Percentiles rank a stretch among this genome's conserved stretches.
Evolutionary conservation across 2,888 invertebrate genomes (phyloP).

Genomic region (Pollenia amentaria): DNA sequence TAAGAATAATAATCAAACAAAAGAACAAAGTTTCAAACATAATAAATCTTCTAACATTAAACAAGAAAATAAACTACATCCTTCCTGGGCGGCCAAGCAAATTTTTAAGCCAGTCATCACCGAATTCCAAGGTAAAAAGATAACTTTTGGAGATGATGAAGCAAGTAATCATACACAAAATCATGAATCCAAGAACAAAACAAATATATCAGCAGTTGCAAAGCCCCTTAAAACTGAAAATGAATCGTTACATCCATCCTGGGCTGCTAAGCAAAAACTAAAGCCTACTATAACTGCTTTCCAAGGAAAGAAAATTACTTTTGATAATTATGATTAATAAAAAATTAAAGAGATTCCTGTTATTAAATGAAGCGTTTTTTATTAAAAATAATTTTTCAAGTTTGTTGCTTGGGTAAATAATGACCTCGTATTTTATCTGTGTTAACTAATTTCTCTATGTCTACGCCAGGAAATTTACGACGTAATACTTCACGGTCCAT

Average conservation of each 20-base stretch:
- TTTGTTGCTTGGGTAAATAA: conserved; percentile 85
- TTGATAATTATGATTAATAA: conserved; percentile 77
- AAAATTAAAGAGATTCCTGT: conserved; percentile 16
- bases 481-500: conserved; percentile 89
- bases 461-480: conserved; percentile 90
- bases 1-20: background rate
- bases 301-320: conserved; percentile 83
- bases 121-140: conserved; percentile 81
- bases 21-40: background rate
- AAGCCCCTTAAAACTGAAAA: background rate
- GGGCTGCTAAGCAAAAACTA: conserved; percentile 83
- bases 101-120: conserved; percentile 79
- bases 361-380: conserved; percentile 34
- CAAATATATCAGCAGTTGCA: background rate
- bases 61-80: conserved; percentile 77
- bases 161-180: background rate
- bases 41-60: background rate
- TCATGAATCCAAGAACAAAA: background rate
- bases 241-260: conserved; percentile 82
- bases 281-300: conserved; percentile 82
- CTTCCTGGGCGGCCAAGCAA: conserved; percentile 83
- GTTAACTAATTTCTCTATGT: conserved; percentile 88
- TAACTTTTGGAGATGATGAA: conserved; percentile 80
- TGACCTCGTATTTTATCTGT: conserved; percentile 88
- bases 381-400: conserved; percentile 74